Evolutionary conservation across 2,797 vertebrate species (phyloP).

Genomic region (Poeciliopsis presidionis): DNA sequence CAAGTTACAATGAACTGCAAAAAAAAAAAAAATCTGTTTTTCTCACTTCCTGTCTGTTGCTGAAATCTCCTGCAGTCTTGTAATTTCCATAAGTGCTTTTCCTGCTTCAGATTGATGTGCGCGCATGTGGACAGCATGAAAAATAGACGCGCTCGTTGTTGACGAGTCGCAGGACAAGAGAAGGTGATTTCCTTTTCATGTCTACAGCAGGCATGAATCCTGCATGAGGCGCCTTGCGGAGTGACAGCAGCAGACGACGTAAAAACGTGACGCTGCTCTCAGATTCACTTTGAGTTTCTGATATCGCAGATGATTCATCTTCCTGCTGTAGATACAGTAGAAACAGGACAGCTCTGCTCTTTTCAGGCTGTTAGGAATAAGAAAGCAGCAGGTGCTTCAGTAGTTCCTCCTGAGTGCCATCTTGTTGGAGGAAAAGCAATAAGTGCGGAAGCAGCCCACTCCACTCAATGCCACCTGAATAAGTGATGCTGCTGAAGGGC

Average conservation of each 20-base stretch:
- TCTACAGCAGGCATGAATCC: slow-evolving; percentile 40
- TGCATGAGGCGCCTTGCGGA: slow-evolving; percentile 35
- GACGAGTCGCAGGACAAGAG: slow-evolving; percentile 33
- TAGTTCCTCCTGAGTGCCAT: not conserved
- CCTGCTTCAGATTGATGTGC: slow-evolving; percentile 38
- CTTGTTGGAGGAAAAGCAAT: slow-evolving; percentile 3
- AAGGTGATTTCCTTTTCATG: slow-evolving; percentile 39
- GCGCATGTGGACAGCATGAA: slow-evolving; percentile 45
- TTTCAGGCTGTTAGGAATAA: not conserved
- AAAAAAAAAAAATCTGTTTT: not conserved
- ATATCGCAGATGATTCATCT: slow-evolving; percentile 14
- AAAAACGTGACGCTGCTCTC: slow-evolving; percentile 21
- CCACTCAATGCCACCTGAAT: slow-evolving; percentile 2
- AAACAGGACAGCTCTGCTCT: not conserved
- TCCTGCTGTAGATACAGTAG: slow-evolving; percentile 18
- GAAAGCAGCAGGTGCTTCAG: not conserved
- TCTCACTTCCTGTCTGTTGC: not conserved
- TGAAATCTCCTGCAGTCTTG: not conserved
- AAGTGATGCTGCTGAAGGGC: slow-evolving; percentile 1
- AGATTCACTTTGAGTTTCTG: slow-evolving; percentile 21
- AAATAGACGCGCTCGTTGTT: slow-evolving; percentile 45
- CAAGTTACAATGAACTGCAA: not conserved
- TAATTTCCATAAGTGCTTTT: slow-evolving; percentile 1
- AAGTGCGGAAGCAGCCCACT: not conserved
- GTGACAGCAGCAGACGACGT: slow-evolving; percentile 27